A percentile compares a stretch with the other conserved stretches of the same genome.
Conservation (phyloP, 2,888 invertebrate species). For the Pheosia tremula region DNA sequence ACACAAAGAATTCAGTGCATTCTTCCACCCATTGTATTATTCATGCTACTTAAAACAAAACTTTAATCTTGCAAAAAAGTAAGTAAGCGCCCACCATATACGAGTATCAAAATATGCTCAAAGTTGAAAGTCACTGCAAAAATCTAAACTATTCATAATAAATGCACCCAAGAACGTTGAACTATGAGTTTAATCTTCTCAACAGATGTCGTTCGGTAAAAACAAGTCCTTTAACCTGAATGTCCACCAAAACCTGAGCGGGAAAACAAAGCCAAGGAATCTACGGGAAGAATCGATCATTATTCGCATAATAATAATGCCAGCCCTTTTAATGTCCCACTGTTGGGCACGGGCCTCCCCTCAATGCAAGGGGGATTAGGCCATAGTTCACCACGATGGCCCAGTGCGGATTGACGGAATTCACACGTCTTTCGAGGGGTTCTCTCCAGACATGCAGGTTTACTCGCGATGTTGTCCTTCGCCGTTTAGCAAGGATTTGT, state of each 20-base stretch:
- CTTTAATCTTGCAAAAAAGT: not conserved
- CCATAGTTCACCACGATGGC: no score
- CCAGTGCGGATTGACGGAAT: no score
- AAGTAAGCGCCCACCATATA: not conserved
- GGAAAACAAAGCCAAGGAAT: not conserved
- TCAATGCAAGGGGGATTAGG: no score
- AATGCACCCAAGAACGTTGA: not conserved
- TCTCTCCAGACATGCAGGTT: no score
- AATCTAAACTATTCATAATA: conserved; percentile 2
- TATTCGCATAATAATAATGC: not conserved
- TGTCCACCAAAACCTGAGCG: not conserved
- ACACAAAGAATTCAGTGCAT: no score
- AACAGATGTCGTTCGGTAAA: not conserved
- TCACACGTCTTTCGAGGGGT: no score
- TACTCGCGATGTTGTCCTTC: no score
- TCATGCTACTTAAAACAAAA: no score
- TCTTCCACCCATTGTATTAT: no score
- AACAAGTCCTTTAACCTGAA: not conserved
- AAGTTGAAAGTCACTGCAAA: not conserved
- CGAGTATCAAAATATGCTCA: not conserved
- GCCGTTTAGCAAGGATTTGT: no score
- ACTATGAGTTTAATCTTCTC: not conserved
- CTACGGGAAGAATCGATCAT: not conserved
- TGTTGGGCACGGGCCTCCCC: no score
- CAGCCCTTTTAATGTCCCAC: no score